These are phyloP conservation scores for Artibeus lituratus DNA, from an alignment of 2,797 vertebrate species.

Conservation along the genomic window DNA sequence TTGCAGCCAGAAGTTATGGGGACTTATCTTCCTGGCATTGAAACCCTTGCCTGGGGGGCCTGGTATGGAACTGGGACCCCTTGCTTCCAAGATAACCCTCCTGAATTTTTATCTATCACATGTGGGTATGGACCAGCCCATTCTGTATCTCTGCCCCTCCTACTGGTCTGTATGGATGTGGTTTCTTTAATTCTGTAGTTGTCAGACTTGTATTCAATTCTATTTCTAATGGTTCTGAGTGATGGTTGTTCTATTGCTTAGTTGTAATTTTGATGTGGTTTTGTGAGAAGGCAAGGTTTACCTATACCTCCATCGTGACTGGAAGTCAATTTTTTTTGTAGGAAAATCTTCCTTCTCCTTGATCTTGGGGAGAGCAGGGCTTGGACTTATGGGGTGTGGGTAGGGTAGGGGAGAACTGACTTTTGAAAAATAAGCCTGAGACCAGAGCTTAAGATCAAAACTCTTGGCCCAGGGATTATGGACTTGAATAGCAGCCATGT, in stretches of 20 bases:
- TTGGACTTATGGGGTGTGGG: background rate
- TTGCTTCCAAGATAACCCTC: background rate
- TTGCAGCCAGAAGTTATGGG: background rate
- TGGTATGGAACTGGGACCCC: background rate
- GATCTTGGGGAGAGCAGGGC: background rate
- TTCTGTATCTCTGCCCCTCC: background rate
- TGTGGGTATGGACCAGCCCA: background rate
- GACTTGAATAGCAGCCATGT: rapidly evolving
- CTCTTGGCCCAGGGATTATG: rapidly evolving
- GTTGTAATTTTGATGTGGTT: background rate
- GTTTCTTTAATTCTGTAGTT: background rate
- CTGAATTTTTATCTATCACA: background rate
- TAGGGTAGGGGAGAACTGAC: background rate
- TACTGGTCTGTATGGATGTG: background rate
- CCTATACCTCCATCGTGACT: background rate
- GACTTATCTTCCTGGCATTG: background rate
- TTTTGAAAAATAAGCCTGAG: background rate
- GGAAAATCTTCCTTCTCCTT: background rate
- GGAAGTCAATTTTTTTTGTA: background rate
- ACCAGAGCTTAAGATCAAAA: background rate
- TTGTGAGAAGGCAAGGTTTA: background rate
- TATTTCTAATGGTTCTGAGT: background rate
- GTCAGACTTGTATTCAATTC: background rate
- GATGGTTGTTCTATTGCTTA: background rate
- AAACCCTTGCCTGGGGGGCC: background rate